phyloP scores from a whole-genome alignment of 2,888 invertebrate genomes.

The Bombyx huttoni region DNA sequence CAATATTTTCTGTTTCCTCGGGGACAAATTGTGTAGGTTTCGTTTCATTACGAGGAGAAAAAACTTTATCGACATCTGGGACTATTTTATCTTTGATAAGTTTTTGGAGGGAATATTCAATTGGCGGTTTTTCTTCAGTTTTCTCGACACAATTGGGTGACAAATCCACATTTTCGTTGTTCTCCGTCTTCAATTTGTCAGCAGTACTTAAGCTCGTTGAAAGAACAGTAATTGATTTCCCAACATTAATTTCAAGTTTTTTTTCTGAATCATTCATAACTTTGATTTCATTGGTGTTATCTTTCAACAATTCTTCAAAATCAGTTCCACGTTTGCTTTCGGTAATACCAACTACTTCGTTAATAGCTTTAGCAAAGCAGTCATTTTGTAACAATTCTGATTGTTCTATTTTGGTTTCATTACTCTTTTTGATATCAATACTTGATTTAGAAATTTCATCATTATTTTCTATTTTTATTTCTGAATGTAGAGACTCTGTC shows the following conservation, averaged over 20 bases:
- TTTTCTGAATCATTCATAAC: slow-evolving; percentile 51
- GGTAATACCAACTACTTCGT: neutral
- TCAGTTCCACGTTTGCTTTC: slow-evolving; percentile 55
- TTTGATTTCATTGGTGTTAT: slow-evolving; percentile 65
- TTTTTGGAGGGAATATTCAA: neutral
- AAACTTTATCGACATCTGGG: neutral
- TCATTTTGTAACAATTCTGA: neutral
- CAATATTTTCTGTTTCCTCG: too few relatives aligned
- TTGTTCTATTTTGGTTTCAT: neutral
- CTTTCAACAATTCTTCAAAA: slow-evolving; percentile 64
- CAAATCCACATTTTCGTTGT: neutral
- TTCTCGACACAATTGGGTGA: neutral
- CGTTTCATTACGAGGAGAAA: neutral
- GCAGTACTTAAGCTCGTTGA: slow-evolving; percentile 8
- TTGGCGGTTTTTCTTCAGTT: neutral
- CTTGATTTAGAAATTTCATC: slow-evolving; percentile 4
- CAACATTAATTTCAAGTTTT: slow-evolving; percentile 53
- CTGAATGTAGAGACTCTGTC: slow-evolving; percentile 25
- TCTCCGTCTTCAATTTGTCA: neutral
- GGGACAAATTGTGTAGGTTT: neutral
- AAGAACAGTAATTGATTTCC: slow-evolving; percentile 41
- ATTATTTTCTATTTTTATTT: slow-evolving; percentile 9
- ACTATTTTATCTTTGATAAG: neutral
- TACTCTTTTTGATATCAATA: neutral
- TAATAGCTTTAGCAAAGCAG: neutral